phyloP scores from a whole-genome alignment of 35 echinoderm and acorn worm genomes.

The Heliocidaris erythrogramma region DNA sequence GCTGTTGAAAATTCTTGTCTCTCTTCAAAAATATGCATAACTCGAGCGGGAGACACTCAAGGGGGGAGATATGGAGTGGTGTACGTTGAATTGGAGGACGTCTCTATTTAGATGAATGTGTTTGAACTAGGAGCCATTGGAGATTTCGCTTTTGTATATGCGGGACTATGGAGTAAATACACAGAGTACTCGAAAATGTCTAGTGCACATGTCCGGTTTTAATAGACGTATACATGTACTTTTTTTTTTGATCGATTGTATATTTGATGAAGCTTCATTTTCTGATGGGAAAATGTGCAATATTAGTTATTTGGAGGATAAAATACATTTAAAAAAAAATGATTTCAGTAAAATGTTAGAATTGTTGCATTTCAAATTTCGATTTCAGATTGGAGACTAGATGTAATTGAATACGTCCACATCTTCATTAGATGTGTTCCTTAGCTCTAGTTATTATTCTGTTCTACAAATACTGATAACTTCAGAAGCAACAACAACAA shows the following conservation, averaged over 20 bases:
- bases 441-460: no score
- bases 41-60: background rate
- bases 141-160: background rate
- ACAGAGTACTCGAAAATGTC: background rate
- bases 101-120: background rate
- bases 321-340: background rate
- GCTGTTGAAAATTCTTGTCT: background rate
- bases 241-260: background rate
- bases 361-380: no score
- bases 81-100: background rate
- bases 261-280: background rate
- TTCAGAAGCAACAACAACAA: no score
- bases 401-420: background rate
- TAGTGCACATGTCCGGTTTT: background rate
- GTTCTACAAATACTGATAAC: no score
- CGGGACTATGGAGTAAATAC: background rate
- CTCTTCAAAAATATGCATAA: constrained; percentile 5
- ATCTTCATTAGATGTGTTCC: background rate
- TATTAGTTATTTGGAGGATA: background rate
- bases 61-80: background rate
- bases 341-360: no score
- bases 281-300: background rate
- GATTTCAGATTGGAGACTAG: no score
- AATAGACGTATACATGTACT: background rate
- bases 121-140: background rate